phyloP scores from a whole-genome alignment of 2,888 invertebrate genomes.

The Oscheius sp. region DNA sequence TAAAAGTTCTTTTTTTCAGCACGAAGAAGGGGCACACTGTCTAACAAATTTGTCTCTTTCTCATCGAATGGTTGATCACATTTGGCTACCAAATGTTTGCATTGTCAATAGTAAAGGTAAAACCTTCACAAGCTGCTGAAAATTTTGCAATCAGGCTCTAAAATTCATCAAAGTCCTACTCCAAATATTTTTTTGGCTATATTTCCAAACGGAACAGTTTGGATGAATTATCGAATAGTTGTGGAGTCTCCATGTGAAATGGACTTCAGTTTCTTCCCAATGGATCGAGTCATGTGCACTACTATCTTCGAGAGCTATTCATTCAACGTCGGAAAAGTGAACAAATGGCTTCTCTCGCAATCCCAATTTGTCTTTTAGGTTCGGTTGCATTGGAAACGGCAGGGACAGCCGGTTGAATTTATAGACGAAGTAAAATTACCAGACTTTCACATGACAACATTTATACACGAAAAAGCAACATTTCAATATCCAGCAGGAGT shows the following conservation, averaged over 20 bases:
- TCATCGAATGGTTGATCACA: constrained; percentile 64
- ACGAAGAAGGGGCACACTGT: constrained; percentile 68
- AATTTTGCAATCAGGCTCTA: constrained; percentile 40
- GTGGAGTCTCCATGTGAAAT: constrained; percentile 69
- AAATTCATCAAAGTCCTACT: constrained; percentile 66
- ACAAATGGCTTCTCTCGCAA: not conserved
- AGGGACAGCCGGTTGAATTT: constrained; percentile 63
- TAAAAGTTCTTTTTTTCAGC: constrained; percentile 56
- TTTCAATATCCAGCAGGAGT: constrained; percentile 69
- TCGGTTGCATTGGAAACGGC: constrained; percentile 66
- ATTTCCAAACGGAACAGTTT: constrained; percentile 69
- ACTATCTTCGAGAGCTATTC: constrained; percentile 69
- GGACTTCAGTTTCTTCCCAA: constrained; percentile 66
- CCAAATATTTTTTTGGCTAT: constrained; percentile 70
- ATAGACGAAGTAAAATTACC: constrained; percentile 64
- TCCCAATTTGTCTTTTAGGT: constrained; percentile 43
- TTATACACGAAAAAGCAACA: constrained; percentile 62
- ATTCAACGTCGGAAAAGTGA: constrained; percentile 68
- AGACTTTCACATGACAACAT: constrained; percentile 61
- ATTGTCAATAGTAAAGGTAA: constrained; percentile 58
- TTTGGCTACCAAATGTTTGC: constrained; percentile 69
- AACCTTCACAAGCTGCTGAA: no score
- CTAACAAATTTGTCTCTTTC: constrained; percentile 67
- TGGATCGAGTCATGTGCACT: constrained; percentile 67
- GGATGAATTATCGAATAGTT: constrained; percentile 65